Base-by-base conservation (phyloP, 2,113 vertebrate genomes). In the Bothrops jararaca region DNA sequence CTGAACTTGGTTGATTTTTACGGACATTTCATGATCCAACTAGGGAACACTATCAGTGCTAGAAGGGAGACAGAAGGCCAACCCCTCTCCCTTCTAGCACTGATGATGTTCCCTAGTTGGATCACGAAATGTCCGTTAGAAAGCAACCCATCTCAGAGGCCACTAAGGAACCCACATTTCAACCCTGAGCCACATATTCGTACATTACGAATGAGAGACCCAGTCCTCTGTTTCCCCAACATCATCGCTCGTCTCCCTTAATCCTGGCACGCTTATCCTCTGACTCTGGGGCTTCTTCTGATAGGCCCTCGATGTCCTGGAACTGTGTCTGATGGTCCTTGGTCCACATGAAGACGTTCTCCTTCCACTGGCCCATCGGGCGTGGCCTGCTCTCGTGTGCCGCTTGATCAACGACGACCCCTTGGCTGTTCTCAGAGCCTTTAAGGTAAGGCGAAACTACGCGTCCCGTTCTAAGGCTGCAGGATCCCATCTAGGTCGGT, bases 361-460 rank as follows among this genome's bases (percentile, higher is more conserved):
- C 92, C 98, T 99, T 57, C 99, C 99, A 24, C 96, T 99, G 98
- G 98, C 98, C 93, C 99, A 99, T 91, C 98, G 98, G 74, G 97
- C 97, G 95, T 99, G 99, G 99, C 99, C 98, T 4, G 96, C 98
- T 1, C 98, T 99, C 0, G 97, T 99, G 52, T 97, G 97, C 89
- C 98, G 99, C 92, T 98, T 99, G 95, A 97, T 97, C 4, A 98
- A 94, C 0, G 98, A 99, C 0, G 98, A 99, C 95, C 98, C 99
- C 0, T 95, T 98, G 89, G 98, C 97, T 0, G 98, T 99, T 86
- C 98, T 99, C 93, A 96, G 98, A 96, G 99, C 99, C 94, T 99
- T 99, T 96, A 97, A 98, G 98, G 99, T 99, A 97, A 1, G 48
- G 56, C 9, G 45, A 24, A 15, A 23, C 22, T 45, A 85, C 22